Evolutionary conservation across 1,140 invertebrate genomes (phyloP).

Genomic region (Bicyclus anynana): DNA sequence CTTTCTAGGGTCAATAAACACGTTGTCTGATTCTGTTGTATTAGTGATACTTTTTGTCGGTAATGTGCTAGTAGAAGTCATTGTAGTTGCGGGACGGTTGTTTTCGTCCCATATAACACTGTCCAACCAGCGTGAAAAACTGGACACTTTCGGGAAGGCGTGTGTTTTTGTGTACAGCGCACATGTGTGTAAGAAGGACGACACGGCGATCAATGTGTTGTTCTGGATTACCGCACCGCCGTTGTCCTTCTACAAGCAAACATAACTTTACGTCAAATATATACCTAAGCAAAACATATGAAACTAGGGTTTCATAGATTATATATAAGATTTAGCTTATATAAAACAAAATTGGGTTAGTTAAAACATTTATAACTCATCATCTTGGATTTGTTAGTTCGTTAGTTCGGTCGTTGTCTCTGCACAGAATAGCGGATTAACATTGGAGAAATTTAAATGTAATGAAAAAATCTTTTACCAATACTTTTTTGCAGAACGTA

Average conservation of each 20-base stretch:
- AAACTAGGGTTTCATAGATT: no score
- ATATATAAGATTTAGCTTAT: no score
- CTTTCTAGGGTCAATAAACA: constrained; percentile 43
- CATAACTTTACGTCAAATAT: background rate
- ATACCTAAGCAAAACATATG: no score
- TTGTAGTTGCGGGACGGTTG: constrained; percentile 36
- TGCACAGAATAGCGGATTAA: no score
- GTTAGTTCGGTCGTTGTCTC: no score
- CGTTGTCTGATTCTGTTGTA: constrained; percentile 28
- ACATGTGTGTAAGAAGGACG: constrained; percentile 54
- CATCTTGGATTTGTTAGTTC: no score
- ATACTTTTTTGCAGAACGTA: no score
- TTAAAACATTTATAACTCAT: no score
- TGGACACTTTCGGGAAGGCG: constrained; percentile 60
- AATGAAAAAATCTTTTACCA: no score
- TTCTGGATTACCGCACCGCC: constrained; percentile 66
- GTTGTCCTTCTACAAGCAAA: constrained; percentile 56
- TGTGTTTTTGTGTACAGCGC: constrained; percentile 59
- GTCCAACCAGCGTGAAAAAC: constrained; percentile 57
- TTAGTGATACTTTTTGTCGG: constrained; percentile 8
- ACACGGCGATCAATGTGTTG: constrained; percentile 56
- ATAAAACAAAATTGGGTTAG: no score
- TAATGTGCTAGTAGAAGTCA: constrained; percentile 17
- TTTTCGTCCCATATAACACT: constrained; percentile 64
- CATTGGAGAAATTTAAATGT: no score